Percentiles rank a stretch among this genome's conserved stretches.
Conservation (phyloP, 2,797 vertebrate species). For the Phataginus tricuspis region DNA sequence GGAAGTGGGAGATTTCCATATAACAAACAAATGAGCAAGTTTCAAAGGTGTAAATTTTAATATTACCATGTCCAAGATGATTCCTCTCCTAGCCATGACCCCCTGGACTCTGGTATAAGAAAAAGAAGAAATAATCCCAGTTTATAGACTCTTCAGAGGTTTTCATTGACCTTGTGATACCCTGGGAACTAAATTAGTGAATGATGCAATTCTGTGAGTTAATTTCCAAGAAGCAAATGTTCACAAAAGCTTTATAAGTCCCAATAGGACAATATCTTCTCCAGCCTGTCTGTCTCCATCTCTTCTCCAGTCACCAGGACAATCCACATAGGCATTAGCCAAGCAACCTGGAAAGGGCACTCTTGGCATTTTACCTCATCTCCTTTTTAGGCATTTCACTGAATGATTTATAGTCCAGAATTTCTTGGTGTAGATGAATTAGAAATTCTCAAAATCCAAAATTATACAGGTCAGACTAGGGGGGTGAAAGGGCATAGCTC, state of each 20-base stretch:
- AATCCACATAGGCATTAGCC: neutral
- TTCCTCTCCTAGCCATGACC: neutral
- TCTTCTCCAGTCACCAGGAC: slow-evolving; percentile 41
- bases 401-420: slow-evolving; percentile 38
- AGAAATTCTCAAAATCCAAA: slow-evolving; percentile 23
- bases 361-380: slow-evolving; percentile 24
- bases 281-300: slow-evolving; percentile 53
- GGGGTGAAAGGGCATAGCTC: neutral
- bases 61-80: neutral
- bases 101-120: neutral
- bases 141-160: slow-evolving; percentile 34
- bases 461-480: neutral
- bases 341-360: slow-evolving; percentile 41
- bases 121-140: neutral
- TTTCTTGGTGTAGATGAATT: neutral
- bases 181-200: neutral
- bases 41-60: slow-evolving; percentile 26
- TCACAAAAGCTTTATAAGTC: slow-evolving; percentile 61
- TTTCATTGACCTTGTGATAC: slow-evolving; percentile 48
- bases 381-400: slow-evolving; percentile 54
- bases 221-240: slow-evolving; percentile 65
- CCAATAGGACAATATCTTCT: slow-evolving; percentile 44
- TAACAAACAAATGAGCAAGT: neutral
- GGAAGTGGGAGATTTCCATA: neutral
- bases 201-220: slow-evolving; percentile 41